Conservation (phyloP, 1,140 invertebrate species). For the Anoplophora glabripennis region DNA sequence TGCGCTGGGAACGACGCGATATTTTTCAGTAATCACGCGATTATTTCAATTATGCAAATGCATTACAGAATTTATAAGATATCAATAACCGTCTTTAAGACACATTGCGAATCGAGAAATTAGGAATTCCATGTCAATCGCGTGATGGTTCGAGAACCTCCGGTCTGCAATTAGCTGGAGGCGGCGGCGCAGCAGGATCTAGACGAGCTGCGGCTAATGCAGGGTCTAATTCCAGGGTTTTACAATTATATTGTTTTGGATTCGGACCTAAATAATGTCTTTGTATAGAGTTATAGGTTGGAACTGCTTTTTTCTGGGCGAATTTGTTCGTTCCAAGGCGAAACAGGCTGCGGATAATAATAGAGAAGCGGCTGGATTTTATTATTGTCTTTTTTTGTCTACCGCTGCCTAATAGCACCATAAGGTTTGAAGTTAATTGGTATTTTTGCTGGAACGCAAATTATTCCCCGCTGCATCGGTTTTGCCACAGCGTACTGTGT, state of each 20-base stretch:
- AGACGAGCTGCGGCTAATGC: conserved; percentile 2
- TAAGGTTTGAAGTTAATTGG: conserved; percentile 8
- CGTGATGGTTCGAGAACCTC: background rate
- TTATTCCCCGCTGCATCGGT: background rate
- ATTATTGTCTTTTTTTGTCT: conserved; percentile 15
- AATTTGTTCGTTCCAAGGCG: background rate
- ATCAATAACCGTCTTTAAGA: too few relatives aligned
- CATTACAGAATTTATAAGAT: too few relatives aligned
- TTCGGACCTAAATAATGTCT: conserved; percentile 14
- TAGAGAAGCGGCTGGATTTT: conserved; percentile 10
- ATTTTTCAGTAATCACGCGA: too few relatives aligned
- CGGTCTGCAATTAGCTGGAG: conserved; percentile 6
- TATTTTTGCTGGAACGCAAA: conserved; percentile 4
- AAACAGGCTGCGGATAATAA: conserved; percentile 10
- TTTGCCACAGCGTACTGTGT: too few relatives aligned
- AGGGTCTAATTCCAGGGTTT: conserved; percentile 13
- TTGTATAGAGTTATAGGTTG: conserved; percentile 9
- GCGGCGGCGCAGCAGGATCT: conserved; percentile 3
- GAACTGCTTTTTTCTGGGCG: conserved; percentile 10
- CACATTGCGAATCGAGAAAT: background rate
- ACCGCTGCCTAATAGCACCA: conserved; percentile 12
- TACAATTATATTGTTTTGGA: conserved; percentile 15
- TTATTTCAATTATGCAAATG: too few relatives aligned
- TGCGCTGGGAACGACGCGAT: too few relatives aligned
- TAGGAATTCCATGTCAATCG: conserved; percentile 4